These are phyloP conservation scores for Prinia subflava DNA, from an alignment of 2,113 vertebrate species.

Conservation along the genomic window DNA sequence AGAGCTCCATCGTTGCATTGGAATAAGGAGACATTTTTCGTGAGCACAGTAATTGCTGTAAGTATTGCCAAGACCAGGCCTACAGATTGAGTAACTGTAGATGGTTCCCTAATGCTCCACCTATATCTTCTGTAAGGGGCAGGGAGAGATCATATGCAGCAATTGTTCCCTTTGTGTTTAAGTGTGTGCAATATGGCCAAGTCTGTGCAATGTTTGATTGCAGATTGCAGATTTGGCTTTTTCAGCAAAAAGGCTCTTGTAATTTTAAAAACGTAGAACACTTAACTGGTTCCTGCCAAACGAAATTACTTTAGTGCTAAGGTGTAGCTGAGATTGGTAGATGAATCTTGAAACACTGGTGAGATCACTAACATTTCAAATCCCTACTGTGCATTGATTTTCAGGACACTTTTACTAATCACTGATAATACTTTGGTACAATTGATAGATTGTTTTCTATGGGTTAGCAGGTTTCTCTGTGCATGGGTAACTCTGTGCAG, in stretches of 20 bases:
- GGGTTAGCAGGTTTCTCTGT: neutral
- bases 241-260: neutral
- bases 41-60: neutral
- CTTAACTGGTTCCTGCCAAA: neutral
- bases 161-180: neutral
- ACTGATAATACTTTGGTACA: neutral
- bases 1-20: neutral
- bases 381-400: neutral
- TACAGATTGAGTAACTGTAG: neutral
- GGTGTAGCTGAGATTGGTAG: neutral
- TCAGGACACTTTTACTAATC: constrained; percentile 15
- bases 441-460: neutral
- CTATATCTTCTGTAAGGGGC: neutral
- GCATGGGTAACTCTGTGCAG: neutral
- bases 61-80: neutral
- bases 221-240: neutral
- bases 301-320: neutral
- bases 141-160: neutral
- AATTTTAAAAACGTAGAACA: neutral
- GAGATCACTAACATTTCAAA: neutral
- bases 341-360: neutral
- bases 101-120: neutral
- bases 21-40: neutral
- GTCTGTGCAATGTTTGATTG: neutral
- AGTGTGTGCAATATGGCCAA: neutral